Percentiles rank a stretch among this genome's conserved stretches.
phyloP scores from a whole-genome alignment of 2,888 invertebrate species.

The Drosophila villosipedis region DNA sequence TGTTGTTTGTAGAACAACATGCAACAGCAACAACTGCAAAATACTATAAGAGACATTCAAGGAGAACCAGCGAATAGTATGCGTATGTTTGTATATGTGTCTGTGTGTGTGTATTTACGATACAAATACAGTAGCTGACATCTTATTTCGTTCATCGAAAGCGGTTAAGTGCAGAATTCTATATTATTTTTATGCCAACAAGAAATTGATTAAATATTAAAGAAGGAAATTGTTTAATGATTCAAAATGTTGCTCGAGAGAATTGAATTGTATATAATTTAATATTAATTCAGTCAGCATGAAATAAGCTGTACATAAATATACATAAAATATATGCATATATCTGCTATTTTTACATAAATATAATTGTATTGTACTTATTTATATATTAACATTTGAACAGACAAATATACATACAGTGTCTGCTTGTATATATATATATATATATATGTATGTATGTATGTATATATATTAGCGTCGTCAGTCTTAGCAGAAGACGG shows the following conservation, averaged over 20 bases:
- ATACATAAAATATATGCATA: background rate
- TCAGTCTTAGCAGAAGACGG: slow-evolving; percentile 71
- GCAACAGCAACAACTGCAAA: slow-evolving; percentile 51
- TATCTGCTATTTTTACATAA: background rate
- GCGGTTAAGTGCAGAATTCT: background rate
- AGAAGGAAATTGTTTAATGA: background rate
- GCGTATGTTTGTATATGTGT: background rate
- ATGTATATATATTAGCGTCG: slow-evolving; percentile 19
- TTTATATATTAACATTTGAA: slow-evolving; percentile 5
- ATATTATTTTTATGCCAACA: background rate
- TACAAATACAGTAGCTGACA: slow-evolving; percentile 11
- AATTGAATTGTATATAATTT: background rate
- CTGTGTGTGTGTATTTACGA: slow-evolving; percentile 7
- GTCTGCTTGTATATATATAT: no score
- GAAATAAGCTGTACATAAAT: background rate
- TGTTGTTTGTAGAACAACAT: slow-evolving; percentile 61
- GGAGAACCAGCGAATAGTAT: slow-evolving; percentile 53
- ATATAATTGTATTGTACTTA: background rate
- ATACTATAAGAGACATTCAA: slow-evolving; percentile 67
- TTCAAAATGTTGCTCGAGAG: background rate
- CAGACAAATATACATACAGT: background rate
- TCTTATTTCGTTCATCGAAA: slow-evolving; percentile 2
- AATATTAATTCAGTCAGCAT: background rate
- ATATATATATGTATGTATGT: background rate
- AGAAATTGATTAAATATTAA: background rate